Base-by-base conservation (phyloP, 2,888 invertebrate species). In the Brachypalpus laphriformis region DNA sequence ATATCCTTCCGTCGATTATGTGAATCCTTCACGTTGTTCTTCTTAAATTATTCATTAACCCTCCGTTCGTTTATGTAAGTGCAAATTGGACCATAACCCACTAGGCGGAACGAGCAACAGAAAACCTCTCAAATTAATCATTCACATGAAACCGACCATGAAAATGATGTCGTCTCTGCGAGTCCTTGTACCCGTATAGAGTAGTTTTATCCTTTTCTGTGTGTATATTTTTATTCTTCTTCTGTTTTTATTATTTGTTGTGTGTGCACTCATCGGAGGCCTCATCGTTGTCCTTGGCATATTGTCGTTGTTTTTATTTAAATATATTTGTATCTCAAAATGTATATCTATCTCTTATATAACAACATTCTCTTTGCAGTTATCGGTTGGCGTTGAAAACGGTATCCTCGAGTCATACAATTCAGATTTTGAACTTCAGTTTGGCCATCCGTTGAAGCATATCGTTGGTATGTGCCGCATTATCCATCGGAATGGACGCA, bases 361-460 rank as follows among this genome's bases (percentile, higher is more conserved):
- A n/a, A n/a, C n/a, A 11, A 3, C 76, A 61, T 31, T 61, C 61
- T 61, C 74, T 76, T 93, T 93, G 5, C 93, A 96, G 96, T 93
- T 96, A 42, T 95, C 95, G 87, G 93, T 96, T 78, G 94, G 95
- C 0, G 93, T 96, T 11, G 95, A 96, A 91, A 94, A 95, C 87
- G 95, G 96, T 0, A 93, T 93, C 40, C 89, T 95, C 28, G 95
- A 95, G 88, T 94, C 95, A 0, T 95, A 94, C 90, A 95, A 95
- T 89, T 93, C 93, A 4, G 95, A 95, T 90, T 95, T 95, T 86
- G 95, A 95, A 89, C 93, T 95, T 0, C 94, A 95, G 66, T 94
- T 95, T 71, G 93, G 94, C 0, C 95, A 95, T 90, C 93, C 94
- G 78, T 89, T 95, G 3, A 94, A 93, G 28, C 94, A 94, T 88